Evolutionary conservation across 2,113 vertebrate species (phyloP).

Genomic region (Cariama cristata): DNA sequence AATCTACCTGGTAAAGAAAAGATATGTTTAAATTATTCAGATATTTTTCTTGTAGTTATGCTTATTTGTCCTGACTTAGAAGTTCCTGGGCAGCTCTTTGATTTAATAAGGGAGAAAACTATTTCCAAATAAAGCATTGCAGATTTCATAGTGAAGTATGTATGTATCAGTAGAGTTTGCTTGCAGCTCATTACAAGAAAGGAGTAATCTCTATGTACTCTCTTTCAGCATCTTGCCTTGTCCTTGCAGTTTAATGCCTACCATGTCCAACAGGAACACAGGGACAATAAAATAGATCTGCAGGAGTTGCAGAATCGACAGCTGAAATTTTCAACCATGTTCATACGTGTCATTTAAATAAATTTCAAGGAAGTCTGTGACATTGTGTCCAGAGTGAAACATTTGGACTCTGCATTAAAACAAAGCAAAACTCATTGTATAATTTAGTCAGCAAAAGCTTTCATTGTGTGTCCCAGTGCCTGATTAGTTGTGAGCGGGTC

Average conservation of each 20-base stretch:
- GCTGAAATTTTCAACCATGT: not conserved
- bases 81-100: not conserved
- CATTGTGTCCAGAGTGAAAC: not conserved
- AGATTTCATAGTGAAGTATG: not conserved
- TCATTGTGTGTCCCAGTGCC: not conserved
- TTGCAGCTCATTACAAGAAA: not conserved
- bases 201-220: not conserved
- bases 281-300: not conserved
- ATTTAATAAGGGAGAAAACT: not conserved
- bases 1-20: not conserved
- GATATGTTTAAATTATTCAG: not conserved
- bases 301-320: accelerated
- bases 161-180: not conserved
- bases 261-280: not conserved
- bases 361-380: not conserved
- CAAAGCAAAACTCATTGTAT: not conserved
- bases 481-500: not conserved
- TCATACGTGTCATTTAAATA: not conserved
- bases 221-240: not conserved
- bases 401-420: not conserved
- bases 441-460: slow-evolving; percentile 1
- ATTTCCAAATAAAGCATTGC: not conserved
- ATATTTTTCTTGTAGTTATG: not conserved
- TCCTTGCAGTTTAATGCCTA: not conserved
- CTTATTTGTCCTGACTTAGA: not conserved